phyloP scores from a whole-genome alignment of 2,888 invertebrate genomes.

The Diadromus collaris region DNA sequence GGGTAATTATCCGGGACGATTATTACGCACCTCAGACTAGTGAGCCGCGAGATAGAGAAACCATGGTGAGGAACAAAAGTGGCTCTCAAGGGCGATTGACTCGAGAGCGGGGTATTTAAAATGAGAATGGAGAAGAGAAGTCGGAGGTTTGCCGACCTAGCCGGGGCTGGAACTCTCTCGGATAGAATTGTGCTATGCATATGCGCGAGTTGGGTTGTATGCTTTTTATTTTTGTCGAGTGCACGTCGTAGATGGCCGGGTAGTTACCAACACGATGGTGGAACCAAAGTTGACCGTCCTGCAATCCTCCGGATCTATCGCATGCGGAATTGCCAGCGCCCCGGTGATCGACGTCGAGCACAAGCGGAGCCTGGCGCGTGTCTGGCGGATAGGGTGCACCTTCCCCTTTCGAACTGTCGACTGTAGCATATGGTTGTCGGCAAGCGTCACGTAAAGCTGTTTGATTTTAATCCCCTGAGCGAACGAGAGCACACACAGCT shows the following conservation, averaged over 20 bases:
- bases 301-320: not conserved
- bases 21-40: slow-evolving; percentile 14
- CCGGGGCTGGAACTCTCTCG: not conserved
- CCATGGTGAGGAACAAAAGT: not conserved
- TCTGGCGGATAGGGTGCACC: slow-evolving; percentile 37
- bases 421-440: slow-evolving; percentile 24
- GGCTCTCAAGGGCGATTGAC: slow-evolving; percentile 16
- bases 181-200: not conserved
- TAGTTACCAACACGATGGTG: too few relatives aligned
- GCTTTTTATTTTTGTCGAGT: slow-evolving; percentile 13
- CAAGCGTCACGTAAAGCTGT: slow-evolving; percentile 37
- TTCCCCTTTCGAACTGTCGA: not conserved
- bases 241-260: not conserved
- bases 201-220: not conserved
- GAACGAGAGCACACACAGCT: slow-evolving; percentile 34
- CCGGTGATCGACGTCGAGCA: slow-evolving; percentile 26
- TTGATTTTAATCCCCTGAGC: slow-evolving; percentile 31
- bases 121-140: slow-evolving; percentile 12
- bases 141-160: not conserved
- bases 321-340: slow-evolving; percentile 1
- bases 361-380: slow-evolving; percentile 26
- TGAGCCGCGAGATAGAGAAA: slow-evolving; percentile 9
- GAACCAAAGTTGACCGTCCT: not conserved
- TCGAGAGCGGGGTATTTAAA: slow-evolving; percentile 24
- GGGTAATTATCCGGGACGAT: slow-evolving; percentile 48